Conservation (phyloP, 2,888 invertebrate genomes). For the Mystacides longicornis region DNA sequence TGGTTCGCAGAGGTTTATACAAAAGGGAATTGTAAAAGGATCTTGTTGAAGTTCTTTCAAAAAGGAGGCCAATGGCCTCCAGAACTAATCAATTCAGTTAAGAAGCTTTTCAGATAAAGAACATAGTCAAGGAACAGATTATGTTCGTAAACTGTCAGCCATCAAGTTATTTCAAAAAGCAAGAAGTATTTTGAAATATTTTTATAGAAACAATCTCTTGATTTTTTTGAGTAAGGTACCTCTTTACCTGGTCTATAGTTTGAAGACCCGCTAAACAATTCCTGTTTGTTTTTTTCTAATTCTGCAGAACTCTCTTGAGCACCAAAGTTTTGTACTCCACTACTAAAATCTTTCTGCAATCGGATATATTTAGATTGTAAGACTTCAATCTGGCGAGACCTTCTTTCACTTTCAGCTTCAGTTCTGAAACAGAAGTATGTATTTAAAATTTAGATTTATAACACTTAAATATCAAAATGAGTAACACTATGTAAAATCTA, state of each 20-base stretch:
- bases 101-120: too few species aligned
- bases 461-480: too few species aligned
- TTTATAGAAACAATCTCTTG: background rate
- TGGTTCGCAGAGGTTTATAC: too few species aligned
- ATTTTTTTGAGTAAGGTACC: background rate
- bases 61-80: too few species aligned
- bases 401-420: constrained; percentile 53
- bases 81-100: too few species aligned
- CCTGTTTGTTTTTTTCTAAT: constrained; percentile 20
- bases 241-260: background rate
- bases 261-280: constrained; percentile 9
- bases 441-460: too few species aligned
- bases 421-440: constrained; percentile 38
- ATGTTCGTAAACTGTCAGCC: too few species aligned
- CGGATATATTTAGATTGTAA: constrained; percentile 53
- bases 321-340: constrained; percentile 24
- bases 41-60: too few species aligned
- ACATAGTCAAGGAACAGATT: too few species aligned
- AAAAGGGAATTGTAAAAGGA: too few species aligned
- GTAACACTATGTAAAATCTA: too few species aligned
- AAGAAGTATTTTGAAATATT: background rate
- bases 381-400: constrained; percentile 53
- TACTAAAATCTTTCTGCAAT: constrained; percentile 43
- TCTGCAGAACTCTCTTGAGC: constrained; percentile 17
- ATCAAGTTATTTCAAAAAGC: too few species aligned